Evolutionary conservation across 2,888 invertebrate species (phyloP).

Genomic region (Sinelater perroti): DNA sequence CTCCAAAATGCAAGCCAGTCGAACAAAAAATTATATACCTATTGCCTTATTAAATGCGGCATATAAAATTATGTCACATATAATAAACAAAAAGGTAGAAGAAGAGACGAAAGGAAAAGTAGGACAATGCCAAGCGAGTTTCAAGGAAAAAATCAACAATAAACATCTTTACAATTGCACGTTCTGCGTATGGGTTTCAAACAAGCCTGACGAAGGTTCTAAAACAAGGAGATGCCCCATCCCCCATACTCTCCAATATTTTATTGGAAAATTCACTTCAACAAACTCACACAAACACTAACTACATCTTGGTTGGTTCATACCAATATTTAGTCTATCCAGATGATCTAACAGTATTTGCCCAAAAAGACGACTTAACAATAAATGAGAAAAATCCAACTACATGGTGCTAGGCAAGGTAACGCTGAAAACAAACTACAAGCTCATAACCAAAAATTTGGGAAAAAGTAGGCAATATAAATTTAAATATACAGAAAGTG

Average conservation of each 20-base stretch:
- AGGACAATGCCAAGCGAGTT: neutral
- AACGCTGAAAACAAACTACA: neutral
- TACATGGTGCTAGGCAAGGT: neutral
- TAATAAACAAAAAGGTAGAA: neutral
- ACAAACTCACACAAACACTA: neutral
- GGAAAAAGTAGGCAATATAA: neutral
- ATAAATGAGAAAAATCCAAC: neutral
- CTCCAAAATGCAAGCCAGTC: neutral
- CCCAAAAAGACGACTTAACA: neutral
- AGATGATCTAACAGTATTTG: neutral
- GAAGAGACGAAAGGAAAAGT: neutral
- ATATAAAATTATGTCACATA: neutral
- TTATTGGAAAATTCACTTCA: neutral
- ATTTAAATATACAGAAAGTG: neutral
- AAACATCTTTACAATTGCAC: neutral
- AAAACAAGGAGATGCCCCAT: neutral
- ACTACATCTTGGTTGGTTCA: neutral
- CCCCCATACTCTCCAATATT: neutral
- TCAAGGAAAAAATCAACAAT: constrained; percentile 3
- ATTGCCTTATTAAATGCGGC: neutral
- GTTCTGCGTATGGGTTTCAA: neutral
- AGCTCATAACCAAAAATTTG: neutral
- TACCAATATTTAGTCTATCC: neutral
- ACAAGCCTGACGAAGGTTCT: neutral
- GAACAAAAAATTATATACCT: constrained; percentile 1